Percentiles rank a stretch among this genome's conserved stretches.
Evolutionary conservation across 2,113 vertebrate species (phyloP).

Genomic region (Chaenogobius annularis): DNA sequence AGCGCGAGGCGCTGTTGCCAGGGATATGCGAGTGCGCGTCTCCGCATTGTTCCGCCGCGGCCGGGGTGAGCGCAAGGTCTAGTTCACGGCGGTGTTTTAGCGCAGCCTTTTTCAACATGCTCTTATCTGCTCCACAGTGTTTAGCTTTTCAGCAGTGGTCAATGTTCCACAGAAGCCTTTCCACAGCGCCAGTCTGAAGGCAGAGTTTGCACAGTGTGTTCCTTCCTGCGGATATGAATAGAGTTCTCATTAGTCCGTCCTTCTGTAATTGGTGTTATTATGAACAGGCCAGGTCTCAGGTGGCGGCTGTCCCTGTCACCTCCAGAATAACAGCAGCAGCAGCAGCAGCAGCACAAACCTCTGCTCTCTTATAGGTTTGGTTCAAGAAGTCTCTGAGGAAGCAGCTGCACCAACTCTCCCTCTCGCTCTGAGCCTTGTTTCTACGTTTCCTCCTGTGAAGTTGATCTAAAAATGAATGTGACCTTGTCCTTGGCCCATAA

Average conservation of each 20-base stretch:
- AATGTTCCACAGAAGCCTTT: background rate
- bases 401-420: background rate
- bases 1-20: conserved; percentile 14
- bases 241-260: conserved; percentile 16
- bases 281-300: conserved; percentile 38
- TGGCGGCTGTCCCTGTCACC: conserved; percentile 16
- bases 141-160: background rate
- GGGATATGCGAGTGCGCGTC: conserved; percentile 17
- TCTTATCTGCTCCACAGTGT: background rate
- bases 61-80: conserved; percentile 35
- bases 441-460: background rate
- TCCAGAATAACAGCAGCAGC: conserved; percentile 4
- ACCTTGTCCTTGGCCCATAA: background rate
- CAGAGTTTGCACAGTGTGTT: background rate
- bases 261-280: conserved; percentile 44
- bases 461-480: background rate
- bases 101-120: background rate
- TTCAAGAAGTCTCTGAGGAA: background rate
- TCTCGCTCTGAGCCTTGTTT: background rate
- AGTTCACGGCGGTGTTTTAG: background rate
- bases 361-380: background rate
- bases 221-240: conserved; percentile 3
- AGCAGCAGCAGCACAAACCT: too few relatives aligned
- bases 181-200: background rate
- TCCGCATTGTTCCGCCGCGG: conserved; percentile 16